phyloP scores from a whole-genome alignment of 2,888 invertebrate species.

The Agrochola lychnidis region DNA sequence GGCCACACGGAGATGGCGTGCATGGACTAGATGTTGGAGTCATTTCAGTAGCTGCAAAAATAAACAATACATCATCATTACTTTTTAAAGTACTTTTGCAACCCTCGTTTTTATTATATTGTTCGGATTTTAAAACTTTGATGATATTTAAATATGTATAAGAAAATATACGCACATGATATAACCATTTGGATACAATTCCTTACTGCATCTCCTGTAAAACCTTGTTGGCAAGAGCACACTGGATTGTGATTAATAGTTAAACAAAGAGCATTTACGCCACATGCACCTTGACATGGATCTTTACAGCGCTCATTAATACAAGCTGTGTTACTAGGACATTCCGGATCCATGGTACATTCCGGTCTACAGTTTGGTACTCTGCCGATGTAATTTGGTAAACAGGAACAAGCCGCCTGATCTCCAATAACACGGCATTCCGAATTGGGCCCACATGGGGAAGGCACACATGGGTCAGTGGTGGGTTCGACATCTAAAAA shows the following conservation, averaged over 20 bases:
- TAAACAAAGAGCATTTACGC: slow-evolving; percentile 94
- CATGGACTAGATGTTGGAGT: slow-evolving; percentile 94
- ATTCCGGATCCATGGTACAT: slow-evolving; percentile 95
- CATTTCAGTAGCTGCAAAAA: slow-evolving; percentile 90
- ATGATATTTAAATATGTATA: background rate
- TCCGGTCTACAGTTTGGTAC: slow-evolving; percentile 97
- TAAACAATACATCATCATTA: background rate
- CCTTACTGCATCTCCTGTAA: slow-evolving; percentile 94
- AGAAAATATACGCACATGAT: slow-evolving; percentile 77
- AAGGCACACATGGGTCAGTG: slow-evolving; percentile 94
- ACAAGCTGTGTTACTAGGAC: slow-evolving; percentile 95
- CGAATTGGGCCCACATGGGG: slow-evolving; percentile 96
- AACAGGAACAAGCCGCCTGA: slow-evolving; percentile 96
- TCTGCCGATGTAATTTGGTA: slow-evolving; percentile 94
- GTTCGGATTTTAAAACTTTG: background rate
- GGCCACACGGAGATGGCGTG: slow-evolving; percentile 95
- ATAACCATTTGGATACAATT: slow-evolving; percentile 91
- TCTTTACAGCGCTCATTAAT: slow-evolving; percentile 95
- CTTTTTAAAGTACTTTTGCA: background rate
- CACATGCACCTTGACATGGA: slow-evolving; percentile 95
- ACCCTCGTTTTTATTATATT: background rate
- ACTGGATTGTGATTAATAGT: slow-evolving; percentile 96
- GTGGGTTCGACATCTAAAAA: slow-evolving; percentile 70
- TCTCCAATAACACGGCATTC: slow-evolving; percentile 95
- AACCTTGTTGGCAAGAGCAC: slow-evolving; percentile 95